A percentile compares a stretch with the other conserved stretches of the same genome.
phyloP scores from a whole-genome alignment of 2,888 invertebrate genomes.

The Adelphocoris suturalis region DNA sequence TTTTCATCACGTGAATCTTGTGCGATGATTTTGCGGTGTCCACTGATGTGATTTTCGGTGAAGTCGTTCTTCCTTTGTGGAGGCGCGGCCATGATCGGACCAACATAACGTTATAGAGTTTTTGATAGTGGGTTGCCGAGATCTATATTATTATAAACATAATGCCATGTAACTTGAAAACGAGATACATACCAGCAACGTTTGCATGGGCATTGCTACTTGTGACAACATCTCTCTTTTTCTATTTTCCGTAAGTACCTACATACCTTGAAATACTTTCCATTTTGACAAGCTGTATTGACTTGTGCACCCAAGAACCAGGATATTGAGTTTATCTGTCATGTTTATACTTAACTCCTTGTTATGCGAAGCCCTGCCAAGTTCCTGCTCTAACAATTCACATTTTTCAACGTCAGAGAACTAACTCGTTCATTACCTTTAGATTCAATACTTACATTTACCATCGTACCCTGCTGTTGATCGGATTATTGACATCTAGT shows the following conservation, averaged over 20 bases:
- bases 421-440: too few relatives aligned
- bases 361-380: background rate
- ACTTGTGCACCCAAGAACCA: conserved; percentile 3
- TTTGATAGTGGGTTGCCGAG: conserved; percentile 73
- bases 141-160: conserved; percentile 72
- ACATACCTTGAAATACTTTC: background rate
- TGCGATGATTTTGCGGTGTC: background rate
- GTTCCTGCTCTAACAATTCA: background rate
- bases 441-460: too few relatives aligned
- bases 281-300: conserved; percentile 14
- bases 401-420: background rate
- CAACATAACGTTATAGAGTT: conserved; percentile 75
- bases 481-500: background rate
- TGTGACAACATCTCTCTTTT: conserved; percentile 95
- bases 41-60: conserved; percentile 72
- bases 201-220: conserved; percentile 98
- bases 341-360: conserved; percentile 1
- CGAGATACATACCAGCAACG: conserved; percentile 98
- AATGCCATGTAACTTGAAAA: conserved; percentile 98
- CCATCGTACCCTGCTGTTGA: background rate
- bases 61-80: conserved; percentile 74
- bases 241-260: conserved; percentile 97
- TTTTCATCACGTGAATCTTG: background rate
- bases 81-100: conserved; percentile 82
- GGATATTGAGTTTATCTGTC: conserved; percentile 21